phyloP scores from a whole-genome alignment of 2,113 vertebrate species.

The Rhinichthys klamathensis region DNA sequence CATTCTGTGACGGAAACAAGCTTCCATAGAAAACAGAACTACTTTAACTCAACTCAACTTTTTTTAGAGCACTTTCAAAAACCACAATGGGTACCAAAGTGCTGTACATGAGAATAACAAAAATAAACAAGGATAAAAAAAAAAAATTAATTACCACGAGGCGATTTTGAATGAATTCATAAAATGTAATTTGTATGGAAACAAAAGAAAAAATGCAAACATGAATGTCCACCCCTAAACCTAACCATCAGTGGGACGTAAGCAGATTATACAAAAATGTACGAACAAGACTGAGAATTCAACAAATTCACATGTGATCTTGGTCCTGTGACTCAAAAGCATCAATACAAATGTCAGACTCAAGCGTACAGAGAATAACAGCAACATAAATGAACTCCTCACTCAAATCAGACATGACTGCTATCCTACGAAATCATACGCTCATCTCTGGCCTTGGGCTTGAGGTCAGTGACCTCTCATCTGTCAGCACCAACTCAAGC shows the following conservation, averaged over 20 bases:
- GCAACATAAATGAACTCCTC: not conserved
- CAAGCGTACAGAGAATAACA: constrained; percentile 28
- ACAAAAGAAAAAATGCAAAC: not conserved
- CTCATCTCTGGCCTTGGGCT: constrained; percentile 2
- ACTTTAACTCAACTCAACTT: no score
- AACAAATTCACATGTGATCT: not conserved
- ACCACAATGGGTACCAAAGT: no score
- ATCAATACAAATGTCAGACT: constrained; percentile 32
- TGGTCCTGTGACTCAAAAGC: constrained; percentile 3
- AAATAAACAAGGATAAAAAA: no score
- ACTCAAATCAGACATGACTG: constrained; percentile 14
- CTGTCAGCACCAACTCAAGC: constrained; percentile 26
- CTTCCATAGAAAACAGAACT: no score
- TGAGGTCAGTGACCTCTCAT: constrained; percentile 32
- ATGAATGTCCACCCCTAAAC: not conserved
- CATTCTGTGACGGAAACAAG: no score
- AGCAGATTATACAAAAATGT: not conserved
- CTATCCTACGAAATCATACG: not conserved
- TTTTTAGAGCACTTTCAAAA: no score
- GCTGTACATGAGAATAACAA: no score
- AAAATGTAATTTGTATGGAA: not conserved
- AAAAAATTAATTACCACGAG: no score
- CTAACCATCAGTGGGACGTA: not conserved
- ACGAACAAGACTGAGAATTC: not conserved
- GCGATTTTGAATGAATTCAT: not conserved